Evolutionary conservation across 1,140 invertebrate species (phyloP), one percentile per base, ranked within the genome.

Genomic region (Zaprionus ghesquierei): DNA sequence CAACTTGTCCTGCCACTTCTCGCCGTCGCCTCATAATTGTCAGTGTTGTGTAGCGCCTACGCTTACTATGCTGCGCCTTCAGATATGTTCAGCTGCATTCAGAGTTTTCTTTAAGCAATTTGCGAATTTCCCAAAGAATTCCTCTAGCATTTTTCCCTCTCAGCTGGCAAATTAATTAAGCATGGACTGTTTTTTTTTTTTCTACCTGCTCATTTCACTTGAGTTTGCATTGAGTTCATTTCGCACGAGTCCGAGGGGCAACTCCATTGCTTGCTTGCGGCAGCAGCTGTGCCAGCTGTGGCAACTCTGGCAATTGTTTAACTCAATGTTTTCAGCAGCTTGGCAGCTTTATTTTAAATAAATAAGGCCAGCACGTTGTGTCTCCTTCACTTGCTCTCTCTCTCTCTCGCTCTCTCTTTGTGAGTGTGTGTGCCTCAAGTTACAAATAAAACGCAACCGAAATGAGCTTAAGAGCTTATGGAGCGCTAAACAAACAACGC

Each of bases 401-500:
- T 20, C 41, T 46, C 0, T 25, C 9, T n/a, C 3, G 25, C 2
- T 27, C 1, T 22, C n/a, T 51, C 8, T 44, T 18, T 54, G 31
- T 20, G 56, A 25, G 50, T 49, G 41, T 38, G n/a, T 69, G 73
- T 75, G 81, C 82, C 69, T 87, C 71, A 82, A 89, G 84, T 87
- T 89, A 87, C 84, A 87, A 89, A 87, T 87, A 87, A 89, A 87
- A 87, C 84, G 79, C 82, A 89, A 87, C 82, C 84, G 62, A 87
- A 87, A 87, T 89, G 84, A 87, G 82, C 82, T 87, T 87, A 87
- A 89, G 82, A 89, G 82, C 82, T 87, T 87, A 87, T 82, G 76
- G 72, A 87, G 81, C 82, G 82, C 84, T 87, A 89, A 87, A 89
- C 82, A 87, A 87, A 87, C 82, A 87, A 71, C 79, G 84, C 65